phyloP scores from a whole-genome alignment of 2,113 vertebrate species.

The Cinclus cinclus region DNA sequence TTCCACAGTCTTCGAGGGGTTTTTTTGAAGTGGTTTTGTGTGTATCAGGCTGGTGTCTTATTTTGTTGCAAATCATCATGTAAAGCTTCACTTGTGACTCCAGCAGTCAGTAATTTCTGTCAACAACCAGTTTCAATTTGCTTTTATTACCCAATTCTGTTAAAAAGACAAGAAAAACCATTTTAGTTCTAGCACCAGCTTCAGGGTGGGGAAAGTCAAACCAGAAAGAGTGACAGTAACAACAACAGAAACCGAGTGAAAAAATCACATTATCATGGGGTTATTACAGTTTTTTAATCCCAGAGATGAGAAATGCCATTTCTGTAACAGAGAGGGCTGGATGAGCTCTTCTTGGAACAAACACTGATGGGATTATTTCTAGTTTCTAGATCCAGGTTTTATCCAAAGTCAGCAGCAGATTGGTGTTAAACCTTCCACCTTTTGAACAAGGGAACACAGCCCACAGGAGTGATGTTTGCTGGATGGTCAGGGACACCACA shows the following conservation, averaged over 20 bases:
- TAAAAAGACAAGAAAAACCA: neutral
- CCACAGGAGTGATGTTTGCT: accelerated
- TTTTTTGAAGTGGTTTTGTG: constrained; percentile 60
- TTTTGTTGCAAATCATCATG: neutral
- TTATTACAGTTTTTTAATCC: neutral
- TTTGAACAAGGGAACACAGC: accelerated
- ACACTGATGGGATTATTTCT: neutral
- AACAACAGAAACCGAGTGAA: neutral
- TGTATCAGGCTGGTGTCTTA: neutral
- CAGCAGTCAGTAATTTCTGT: neutral
- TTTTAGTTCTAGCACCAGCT: neutral
- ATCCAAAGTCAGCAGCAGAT: neutral
- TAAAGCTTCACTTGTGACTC: neutral
- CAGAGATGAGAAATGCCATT: neutral
- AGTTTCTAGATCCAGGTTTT: neutral
- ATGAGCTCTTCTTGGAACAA: neutral
- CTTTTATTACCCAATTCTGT: neutral
- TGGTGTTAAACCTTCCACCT: neutral
- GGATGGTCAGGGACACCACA: neutral
- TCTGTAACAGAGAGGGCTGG: neutral
- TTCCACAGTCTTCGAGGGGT: neutral
- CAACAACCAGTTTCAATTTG: neutral
- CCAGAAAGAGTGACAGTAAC: neutral
- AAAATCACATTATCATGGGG: neutral
- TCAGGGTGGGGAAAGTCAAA: neutral